Base-by-base conservation (phyloP, 2,113 vertebrate species). In the Beaufortia kweichowensis region DNA sequence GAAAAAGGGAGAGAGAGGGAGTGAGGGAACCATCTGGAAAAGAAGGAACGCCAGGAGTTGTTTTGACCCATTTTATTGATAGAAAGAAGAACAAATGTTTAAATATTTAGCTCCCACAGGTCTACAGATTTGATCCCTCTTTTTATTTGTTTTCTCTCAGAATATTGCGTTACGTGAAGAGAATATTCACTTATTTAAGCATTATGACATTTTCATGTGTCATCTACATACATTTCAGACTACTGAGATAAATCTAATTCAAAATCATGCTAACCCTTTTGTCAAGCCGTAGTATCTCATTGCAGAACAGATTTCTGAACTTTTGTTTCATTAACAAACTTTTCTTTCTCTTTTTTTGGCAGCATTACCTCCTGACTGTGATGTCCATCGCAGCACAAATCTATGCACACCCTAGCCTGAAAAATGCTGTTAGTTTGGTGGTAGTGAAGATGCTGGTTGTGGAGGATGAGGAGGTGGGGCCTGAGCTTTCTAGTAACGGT, bases 381-480 rank as follows among this genome's bases (percentile, higher is more conserved):
- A 93, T 94, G 91, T 90, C 94, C 0, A 85, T 95, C 86, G 93
- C 93, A 0, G 91, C 94, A 75, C 90, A 57, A 19, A 90, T 95
- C 83, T 96, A 94, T 90, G 91, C 89, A 62, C 94, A 96, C 63
- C 93, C 94, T 41, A 96, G 94, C 87, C 89, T 96, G 63, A 89
- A 88, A 84, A 95, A 95, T 76, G 85, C 92, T 61, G 86, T 96
- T 84, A 92, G 67, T 83, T 81, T 96, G 83, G 88, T 94, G 78
- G 93, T 96, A 84, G 94, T 96, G 6, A 95, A 94, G 80, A 91
- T 96, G 81, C 77, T 96, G 74, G 85, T 95, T 19, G 85, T 94
- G 71, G 93, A 93, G 3, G 91, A 94, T 3, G 91, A 84, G 0
- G 83, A 82, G 0, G 82, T n/a, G 0, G 95, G 95, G 14, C 94